Percentiles rank a stretch among this genome's conserved stretches.
phyloP scores from a whole-genome alignment of 1,140 invertebrate species.

The Nebria ingens region DNA sequence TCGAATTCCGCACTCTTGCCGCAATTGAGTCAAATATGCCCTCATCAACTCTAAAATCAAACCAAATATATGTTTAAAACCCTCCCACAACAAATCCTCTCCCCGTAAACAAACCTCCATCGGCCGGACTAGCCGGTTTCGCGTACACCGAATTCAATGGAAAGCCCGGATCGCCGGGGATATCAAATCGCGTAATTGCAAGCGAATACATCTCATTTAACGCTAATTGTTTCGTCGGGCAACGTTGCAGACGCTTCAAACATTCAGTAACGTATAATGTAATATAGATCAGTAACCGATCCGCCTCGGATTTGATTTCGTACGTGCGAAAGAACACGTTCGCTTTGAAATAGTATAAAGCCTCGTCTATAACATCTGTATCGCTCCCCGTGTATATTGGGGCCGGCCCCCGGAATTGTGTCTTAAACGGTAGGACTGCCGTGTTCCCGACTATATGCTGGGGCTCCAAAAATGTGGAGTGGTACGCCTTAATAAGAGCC shows the following conservation, averaged over 20 bases:
- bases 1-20: conserved; percentile 88
- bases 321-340: conserved; percentile 99
- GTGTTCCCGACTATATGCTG: conserved; percentile 80
- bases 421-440: conserved; percentile 45
- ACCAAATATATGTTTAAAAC: conserved; percentile 11
- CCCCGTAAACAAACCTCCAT: conserved; percentile 7
- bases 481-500: conserved; percentile 60
- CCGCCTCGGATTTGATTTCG: conserved; percentile 95
- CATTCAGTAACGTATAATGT: conserved; percentile 99
- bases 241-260: conserved; percentile 88
- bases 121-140: conserved; percentile 57
- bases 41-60: conserved; percentile 71
- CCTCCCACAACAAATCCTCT: too few relatives aligned
- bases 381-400: conserved; percentile 56
- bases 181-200: conserved; percentile 90
- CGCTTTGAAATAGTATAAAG: conserved; percentile 94
- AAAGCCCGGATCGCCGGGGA: conserved; percentile 92
- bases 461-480: conserved; percentile 74
- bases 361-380: conserved; percentile 95
- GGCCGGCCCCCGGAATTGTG: conserved; percentile 29
- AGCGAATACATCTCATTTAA: conserved; percentile 93
- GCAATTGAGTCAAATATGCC: conserved; percentile 85
- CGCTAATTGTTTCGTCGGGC: conserved; percentile 78
- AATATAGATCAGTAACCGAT: conserved; percentile 94
- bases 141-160: conserved; percentile 96